These are phyloP conservation scores for Drosophila nigritarsus DNA, from an alignment of 2,888 invertebrate species.

Conservation along the genomic window DNA sequence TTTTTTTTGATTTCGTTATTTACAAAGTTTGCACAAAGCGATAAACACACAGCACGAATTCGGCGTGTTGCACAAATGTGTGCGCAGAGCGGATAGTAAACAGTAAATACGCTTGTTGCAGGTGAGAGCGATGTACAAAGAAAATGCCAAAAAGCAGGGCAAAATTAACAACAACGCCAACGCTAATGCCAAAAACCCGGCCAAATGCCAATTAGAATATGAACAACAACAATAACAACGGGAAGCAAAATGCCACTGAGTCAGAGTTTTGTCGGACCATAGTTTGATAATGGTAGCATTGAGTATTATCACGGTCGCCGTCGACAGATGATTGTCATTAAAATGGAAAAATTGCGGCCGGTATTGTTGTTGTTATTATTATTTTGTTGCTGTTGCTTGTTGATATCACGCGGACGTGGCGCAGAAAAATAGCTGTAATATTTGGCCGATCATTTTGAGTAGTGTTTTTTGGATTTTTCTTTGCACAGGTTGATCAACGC, in stretches of 20 bases:
- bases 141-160: conserved; percentile 16
- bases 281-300: conserved; percentile 64
- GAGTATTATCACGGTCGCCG: conserved; percentile 59
- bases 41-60: conserved; percentile 21
- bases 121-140: conserved; percentile 43
- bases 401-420: conserved; percentile 70
- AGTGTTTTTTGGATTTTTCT: neutral
- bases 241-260: conserved; percentile 47
- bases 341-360: conserved; percentile 40
- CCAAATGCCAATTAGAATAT: conserved; percentile 50
- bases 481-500: conserved; percentile 34
- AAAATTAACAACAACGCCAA: conserved; percentile 10
- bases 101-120: conserved; percentile 46
- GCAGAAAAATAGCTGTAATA: conserved; percentile 57
- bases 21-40: conserved; percentile 57
- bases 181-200: conserved; percentile 38
- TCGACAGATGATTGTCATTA: conserved; percentile 43
- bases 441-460: conserved; percentile 44
- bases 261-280: conserved; percentile 57
- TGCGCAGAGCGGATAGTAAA: conserved; percentile 39
- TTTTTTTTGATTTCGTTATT: conserved; percentile 58
- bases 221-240: conserved; percentile 31
- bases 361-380: conserved; percentile 55
- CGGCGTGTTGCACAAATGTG: conserved; percentile 63
- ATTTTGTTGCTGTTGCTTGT: conserved; percentile 18